Base-by-base conservation (phyloP, 2,113 vertebrate genomes). In the Callionymus lyra region DNA sequence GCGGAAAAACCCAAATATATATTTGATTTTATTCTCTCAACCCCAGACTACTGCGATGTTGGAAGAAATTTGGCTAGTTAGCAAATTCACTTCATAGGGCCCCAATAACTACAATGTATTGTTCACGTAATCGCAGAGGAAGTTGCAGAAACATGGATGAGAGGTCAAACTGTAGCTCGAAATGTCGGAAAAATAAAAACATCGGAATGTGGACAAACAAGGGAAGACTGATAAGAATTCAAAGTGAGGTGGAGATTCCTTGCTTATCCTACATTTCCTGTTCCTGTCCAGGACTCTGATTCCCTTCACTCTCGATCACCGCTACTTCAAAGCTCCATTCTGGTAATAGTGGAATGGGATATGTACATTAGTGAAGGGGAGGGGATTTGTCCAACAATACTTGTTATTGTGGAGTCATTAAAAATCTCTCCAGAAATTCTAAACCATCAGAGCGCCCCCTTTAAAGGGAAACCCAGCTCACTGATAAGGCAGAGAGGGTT, bases 401-500 rank as follows among this genome's bases (percentile, higher is more conserved):
- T 44, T 41, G 47, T 58, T 62, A 79, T 84, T 84, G 72, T 82
- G 44, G 53, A 12, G 17, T 62, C 50, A 56, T 72, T 64, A 67
- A 69, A 65, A 53, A 61, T 34, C 19, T 34, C 50, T 72, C 63
- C 70, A 61, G 76, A 73, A 80, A 80, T 65, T 59, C 39, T 60
- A 77, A 76, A 71, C 70, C 64, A 74, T 57, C 66, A 65, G 71
- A 47, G 61, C 73, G 72, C 50, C 6, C 34, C 6, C 31, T 48
- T 36, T 51, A 52, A 67, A 58, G 59, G 50, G 64, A 70, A 65
- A 45, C 45, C 43, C 44, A 41, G 67, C 68, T 74, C 65, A 57
- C 63, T 63, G 67, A 70, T 68, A 80, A 80, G 81, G 69, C 72
- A 74, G 63, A 54, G 59, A 69, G 60, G 41, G 63, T 46, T 37